A percentile compares a stretch with the other conserved stretches of the same genome.
Conservation (phyloP, 2,888 invertebrate genomes). For the Agelastica alni region DNA sequence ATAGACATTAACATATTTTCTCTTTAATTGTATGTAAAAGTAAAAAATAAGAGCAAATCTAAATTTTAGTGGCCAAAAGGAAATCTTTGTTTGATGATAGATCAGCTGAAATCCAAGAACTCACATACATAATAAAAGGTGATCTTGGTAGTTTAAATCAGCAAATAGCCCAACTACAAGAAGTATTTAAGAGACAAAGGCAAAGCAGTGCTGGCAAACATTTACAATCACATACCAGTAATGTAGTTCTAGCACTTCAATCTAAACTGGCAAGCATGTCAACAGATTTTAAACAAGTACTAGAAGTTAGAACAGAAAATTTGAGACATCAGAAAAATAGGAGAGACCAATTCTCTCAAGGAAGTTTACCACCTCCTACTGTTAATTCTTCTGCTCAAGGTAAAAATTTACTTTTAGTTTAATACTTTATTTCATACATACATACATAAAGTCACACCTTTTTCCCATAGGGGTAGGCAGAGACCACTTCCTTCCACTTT, state of each 20-base stretch:
- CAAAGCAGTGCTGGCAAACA: constrained; percentile 69
- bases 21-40: not conserved
- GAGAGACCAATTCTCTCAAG: constrained; percentile 87
- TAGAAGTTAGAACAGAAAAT: constrained; percentile 97
- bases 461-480: too few relatives aligned
- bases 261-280: constrained; percentile 97
- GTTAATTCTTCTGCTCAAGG: constrained; percentile 56
- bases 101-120: constrained; percentile 93
- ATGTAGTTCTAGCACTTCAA: constrained; percentile 89
- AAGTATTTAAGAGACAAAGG: constrained; percentile 76
- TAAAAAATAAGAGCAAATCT: not conserved
- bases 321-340: constrained; percentile 92
- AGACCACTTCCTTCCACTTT: too few relatives aligned
- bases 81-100: constrained; percentile 97
- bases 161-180: constrained; percentile 91
- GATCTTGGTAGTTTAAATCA: constrained; percentile 94
- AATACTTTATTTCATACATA: too few relatives aligned
- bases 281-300: constrained; percentile 94
- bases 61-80: constrained; percentile 88
- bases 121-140: constrained; percentile 96
- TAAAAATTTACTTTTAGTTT: constrained; percentile 34
- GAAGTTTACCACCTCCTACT: constrained; percentile 65
- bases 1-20: too few relatives aligned
- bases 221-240: constrained; percentile 89
- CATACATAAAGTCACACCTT: too few relatives aligned